Conservation (phyloP, 2,888 invertebrate genomes). For the Hemistola chrysoprasaria region DNA sequence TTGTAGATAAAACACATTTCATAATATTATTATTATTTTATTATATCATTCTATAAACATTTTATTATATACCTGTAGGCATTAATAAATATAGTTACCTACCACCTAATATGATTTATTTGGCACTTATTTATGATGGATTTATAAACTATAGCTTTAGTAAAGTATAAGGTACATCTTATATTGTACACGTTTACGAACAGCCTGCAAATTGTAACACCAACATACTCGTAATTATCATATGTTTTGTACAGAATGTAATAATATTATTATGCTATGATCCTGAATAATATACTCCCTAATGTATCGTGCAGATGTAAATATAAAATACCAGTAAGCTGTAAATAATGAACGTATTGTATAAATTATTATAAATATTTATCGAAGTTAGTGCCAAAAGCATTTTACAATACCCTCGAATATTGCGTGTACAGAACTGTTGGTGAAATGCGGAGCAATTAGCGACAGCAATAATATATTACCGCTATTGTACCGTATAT, state of each 20-base stretch:
- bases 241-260: conserved; percentile 48
- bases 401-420: conserved; percentile 62
- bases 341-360: conserved; percentile 76
- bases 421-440: conserved; percentile 56
- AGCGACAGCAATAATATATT: conserved; percentile 30
- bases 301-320: conserved; percentile 43
- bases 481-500: no score
- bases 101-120: no score
- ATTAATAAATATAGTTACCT: no score
- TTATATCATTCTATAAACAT: conserved; percentile 46
- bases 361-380: conserved; percentile 58
- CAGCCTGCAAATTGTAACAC: conserved; percentile 23
- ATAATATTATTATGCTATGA: conserved; percentile 40
- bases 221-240: conserved; percentile 5
- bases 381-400: conserved; percentile 80
- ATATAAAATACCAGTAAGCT: conserved; percentile 60
- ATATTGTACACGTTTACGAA: conserved; percentile 64
- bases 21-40: no score
- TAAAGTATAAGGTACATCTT: no score
- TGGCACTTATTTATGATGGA: no score
- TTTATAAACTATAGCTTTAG: no score
- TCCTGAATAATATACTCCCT: conserved; percentile 44
- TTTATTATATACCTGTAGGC: conserved; percentile 48
- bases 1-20: no score
- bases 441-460: conserved; percentile 36